Evolutionary conservation across 2,797 vertebrate genomes (phyloP), one percentile per base, ranked within the genome.

Genomic region (Hoplostethus atlanticus): DNA sequence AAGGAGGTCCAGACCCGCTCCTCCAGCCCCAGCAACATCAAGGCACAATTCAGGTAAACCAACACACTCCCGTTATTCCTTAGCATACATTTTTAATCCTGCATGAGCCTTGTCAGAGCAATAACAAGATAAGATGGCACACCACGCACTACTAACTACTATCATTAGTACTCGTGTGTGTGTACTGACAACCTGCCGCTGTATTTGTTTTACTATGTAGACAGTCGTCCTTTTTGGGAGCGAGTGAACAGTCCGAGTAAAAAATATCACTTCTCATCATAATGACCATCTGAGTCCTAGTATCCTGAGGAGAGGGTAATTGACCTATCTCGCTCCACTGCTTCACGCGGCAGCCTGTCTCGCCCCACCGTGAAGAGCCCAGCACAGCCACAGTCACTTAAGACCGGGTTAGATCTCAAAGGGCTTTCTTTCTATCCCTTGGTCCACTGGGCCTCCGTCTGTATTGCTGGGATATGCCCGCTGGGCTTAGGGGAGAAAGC

Each of bases 21-120:
- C 42, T 97, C 97, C 57, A 99, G 98, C 85, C 98, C 98, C 63
- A 98, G 97, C 90, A 98, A 97, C 90, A 97, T 97, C 88, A 99
- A 99, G 93, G 97, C 97, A 21, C 98, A 99, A 68, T 99, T 99
- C 94, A 98, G 98, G 98, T 99, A 93, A 61, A 66, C 1, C 30
- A 10, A 17, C 38, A 53, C 25, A 11, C 17, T 21, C 17, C 48
- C 12, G 12, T 53, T 53, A 21, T 21, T 1, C 48, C n/a, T 21
- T 17, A 21, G 34, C 34, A 36, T 36, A 36, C 34, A 6, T 36
- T 36, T 36, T 36, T 1, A 36, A 36, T 36, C 34, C 34, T 36
- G 34, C 5, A 36, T 36, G 34, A 36, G 7, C 34, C 6, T 4
- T 36, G 34, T 55, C 1, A 6, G 11, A 21, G 11, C 21, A 25